Conservation (phyloP, 1,140 invertebrate species). For the Streblospio benedicti region DNA sequence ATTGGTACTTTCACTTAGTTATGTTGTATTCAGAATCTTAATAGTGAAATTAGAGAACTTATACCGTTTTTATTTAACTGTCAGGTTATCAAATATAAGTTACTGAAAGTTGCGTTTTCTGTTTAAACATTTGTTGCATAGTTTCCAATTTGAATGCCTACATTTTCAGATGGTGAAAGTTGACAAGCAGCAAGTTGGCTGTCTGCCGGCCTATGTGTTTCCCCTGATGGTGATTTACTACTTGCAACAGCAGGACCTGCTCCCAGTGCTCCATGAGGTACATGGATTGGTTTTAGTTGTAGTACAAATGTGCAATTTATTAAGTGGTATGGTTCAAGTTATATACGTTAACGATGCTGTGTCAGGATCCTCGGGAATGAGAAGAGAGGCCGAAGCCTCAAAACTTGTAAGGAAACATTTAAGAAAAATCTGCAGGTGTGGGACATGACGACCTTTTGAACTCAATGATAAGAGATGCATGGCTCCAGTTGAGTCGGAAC, state of each 20-base stretch:
- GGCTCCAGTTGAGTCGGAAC: too few relatives aligned
- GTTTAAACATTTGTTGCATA: background rate
- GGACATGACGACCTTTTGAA: too few relatives aligned
- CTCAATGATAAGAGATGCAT: too few relatives aligned
- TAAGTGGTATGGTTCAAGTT: background rate
- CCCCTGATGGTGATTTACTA: conserved; percentile 41
- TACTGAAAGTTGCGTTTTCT: background rate
- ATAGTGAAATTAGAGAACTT: too few relatives aligned
- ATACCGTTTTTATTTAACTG: background rate
- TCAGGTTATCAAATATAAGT: background rate
- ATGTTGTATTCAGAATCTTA: too few relatives aligned
- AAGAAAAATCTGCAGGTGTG: too few relatives aligned
- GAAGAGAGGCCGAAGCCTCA: conserved; percentile 12
- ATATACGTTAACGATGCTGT: background rate
- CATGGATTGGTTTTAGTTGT: conserved; percentile 25
- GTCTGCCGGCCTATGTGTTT: conserved; percentile 39
- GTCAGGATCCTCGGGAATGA: background rate
- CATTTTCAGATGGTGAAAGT: conserved; percentile 36
- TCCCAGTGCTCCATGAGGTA: conserved; percentile 38
- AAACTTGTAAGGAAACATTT: too few relatives aligned
- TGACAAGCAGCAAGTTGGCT: conserved; percentile 39
- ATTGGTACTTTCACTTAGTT: too few relatives aligned
- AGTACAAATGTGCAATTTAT: background rate
- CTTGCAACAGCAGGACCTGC: conserved; percentile 35
- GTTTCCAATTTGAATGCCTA: background rate